Conservation (phyloP, 2,113 vertebrate genomes). For the Eudyptes chrysolophus region DNA sequence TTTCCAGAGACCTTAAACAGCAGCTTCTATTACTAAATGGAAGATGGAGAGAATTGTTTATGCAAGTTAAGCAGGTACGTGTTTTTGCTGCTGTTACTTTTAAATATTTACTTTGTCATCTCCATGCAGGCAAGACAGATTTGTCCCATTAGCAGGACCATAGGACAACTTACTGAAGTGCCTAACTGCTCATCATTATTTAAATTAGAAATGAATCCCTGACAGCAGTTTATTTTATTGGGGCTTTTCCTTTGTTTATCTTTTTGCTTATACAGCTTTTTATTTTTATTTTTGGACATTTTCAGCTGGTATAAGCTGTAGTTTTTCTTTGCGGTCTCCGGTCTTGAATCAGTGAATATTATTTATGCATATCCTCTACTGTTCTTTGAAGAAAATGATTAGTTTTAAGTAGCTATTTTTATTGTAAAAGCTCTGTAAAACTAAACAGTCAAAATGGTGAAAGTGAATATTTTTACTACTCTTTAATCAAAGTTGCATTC, state of each 20-base stretch:
- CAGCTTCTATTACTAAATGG: constrained; percentile 90
- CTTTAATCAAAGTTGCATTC: background rate
- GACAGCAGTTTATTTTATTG: background rate
- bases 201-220: background rate
- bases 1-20: constrained; percentile 96
- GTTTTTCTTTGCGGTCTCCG: background rate
- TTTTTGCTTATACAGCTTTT: background rate
- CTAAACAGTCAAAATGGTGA: background rate
- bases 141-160: background rate
- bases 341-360: background rate
- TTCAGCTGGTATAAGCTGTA: background rate
- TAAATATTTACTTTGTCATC: background rate
- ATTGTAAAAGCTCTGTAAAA: background rate
- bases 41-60: constrained; percentile 82
- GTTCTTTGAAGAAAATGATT: background rate
- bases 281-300: background rate
- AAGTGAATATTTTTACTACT: background rate
- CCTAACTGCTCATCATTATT: background rate
- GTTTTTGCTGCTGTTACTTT: background rate
- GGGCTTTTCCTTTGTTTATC: background rate
- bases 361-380: background rate
- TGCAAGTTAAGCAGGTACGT: constrained; percentile 93
- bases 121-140: background rate
- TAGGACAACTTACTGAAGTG: background rate
- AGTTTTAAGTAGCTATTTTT: background rate